phyloP scores from a whole-genome alignment of 2,113 vertebrate genomes.

The Haemorhous mexicanus region DNA sequence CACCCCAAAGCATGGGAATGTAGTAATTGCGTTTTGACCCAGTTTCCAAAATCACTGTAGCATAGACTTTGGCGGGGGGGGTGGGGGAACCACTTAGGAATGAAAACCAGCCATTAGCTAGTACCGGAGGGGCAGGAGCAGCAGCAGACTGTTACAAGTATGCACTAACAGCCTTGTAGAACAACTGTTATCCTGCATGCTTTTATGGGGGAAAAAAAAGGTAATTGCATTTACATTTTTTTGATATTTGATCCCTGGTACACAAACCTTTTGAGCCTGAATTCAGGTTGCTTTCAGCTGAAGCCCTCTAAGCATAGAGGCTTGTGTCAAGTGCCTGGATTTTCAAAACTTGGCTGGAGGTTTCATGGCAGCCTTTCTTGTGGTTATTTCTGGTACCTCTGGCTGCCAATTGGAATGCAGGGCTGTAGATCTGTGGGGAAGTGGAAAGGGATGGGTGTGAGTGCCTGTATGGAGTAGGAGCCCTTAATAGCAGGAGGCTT shows the following conservation, averaged over 20 bases:
- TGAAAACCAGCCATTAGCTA: background rate
- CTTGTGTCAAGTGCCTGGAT: slow-evolving; percentile 15
- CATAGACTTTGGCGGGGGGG: background rate
- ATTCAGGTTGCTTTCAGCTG: background rate
- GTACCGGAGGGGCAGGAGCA: background rate
- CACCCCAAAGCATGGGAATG: slow-evolving; percentile 39
- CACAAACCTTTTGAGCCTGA: background rate
- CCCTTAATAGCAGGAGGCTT: slow-evolving; percentile 42
- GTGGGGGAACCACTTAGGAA: background rate
- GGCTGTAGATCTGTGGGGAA: background rate
- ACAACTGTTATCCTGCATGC: background rate
- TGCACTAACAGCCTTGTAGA: background rate
- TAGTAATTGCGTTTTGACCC: slow-evolving; percentile 32
- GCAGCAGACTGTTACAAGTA: background rate
- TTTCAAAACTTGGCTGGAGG: slow-evolving; percentile 31
- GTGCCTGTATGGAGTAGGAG: background rate
- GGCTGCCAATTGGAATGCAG: slow-evolving; percentile 23
- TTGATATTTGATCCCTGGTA: background rate
- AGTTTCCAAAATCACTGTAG: slow-evolving; percentile 45
- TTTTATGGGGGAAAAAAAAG: background rate
- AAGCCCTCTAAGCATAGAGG: background rate
- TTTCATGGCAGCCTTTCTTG: slow-evolving; percentile 44
- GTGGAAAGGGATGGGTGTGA: slow-evolving; percentile 15
- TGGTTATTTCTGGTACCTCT: slow-evolving; percentile 50
- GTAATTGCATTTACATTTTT: background rate